Percentiles rank a stretch among this genome's conserved stretches.
phyloP scores from a whole-genome alignment of 2,797 vertebrate genomes.

The Urosaurus nigricauda region DNA sequence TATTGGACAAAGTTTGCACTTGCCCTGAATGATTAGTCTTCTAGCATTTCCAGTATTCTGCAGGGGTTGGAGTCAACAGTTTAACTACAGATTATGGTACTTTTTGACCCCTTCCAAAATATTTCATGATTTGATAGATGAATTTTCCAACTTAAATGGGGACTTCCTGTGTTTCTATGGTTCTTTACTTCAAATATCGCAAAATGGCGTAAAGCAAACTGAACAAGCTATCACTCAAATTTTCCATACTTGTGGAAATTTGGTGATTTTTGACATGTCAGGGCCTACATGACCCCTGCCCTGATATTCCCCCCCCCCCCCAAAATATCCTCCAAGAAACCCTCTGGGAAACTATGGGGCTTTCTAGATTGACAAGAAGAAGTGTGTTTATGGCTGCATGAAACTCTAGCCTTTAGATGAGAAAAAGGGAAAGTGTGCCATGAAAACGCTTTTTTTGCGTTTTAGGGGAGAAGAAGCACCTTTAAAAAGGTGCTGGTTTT shows the following conservation, averaged over 20 bases:
- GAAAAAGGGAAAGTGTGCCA: too few relatives aligned
- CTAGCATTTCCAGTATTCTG: not conserved
- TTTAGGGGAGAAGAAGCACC: too few relatives aligned
- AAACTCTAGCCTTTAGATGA: too few relatives aligned
- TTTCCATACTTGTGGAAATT: conserved; percentile 4
- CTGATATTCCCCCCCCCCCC: not conserved
- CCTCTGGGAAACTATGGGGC: not conserved
- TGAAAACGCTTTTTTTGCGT: too few relatives aligned
- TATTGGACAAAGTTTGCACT: not conserved
- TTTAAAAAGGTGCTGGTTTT: too few relatives aligned
- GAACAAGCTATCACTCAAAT: not conserved
- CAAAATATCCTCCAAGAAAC: not conserved
- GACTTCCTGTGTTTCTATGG: not conserved
- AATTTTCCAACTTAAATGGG: not conserved
- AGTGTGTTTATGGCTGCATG: too few relatives aligned
- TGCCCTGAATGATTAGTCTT: not conserved
- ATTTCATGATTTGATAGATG: conserved; percentile 24
- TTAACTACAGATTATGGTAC: not conserved
- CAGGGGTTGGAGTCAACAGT: not conserved
- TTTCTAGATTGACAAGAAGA: too few relatives aligned
- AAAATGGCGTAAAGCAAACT: conserved; percentile 8
- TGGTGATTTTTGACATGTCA: not conserved
- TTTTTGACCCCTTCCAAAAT: not conserved
- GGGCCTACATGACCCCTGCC: too few relatives aligned
- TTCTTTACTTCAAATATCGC: not conserved